Evolutionary conservation across 2,797 vertebrate genomes (phyloP), one percentile per base, ranked within the genome.

Genomic region (Oryzias sinensis): DNA sequence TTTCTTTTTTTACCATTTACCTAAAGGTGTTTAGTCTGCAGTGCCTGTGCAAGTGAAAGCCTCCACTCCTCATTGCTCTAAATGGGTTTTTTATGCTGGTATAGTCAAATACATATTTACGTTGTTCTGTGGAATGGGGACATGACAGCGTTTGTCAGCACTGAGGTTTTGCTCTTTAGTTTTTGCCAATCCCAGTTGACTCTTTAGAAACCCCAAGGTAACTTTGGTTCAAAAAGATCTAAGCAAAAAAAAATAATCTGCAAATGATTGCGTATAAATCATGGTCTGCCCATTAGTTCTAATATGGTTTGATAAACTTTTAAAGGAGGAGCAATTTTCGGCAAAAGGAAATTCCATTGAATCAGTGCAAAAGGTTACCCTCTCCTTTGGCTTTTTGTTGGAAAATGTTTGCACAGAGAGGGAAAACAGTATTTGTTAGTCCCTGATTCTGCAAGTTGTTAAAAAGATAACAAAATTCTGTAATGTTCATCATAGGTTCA

Each of bases 151-250:
- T 62, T 78, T 76, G 70, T 81, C 72, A 69, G 65, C 64, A 54
- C 79, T 81, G 58, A 67, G 73, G 73, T 77, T 56, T 71, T 72
- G 72, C 76, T 78, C 68, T 72, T 69, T 37, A 77, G 72, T 72
- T 80, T 81, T 74, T 59, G 53, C 54, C 82, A 84, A 88, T 90
- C 84, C 72, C 25, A 85, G 72, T 68, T 81, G 77, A 85, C 83
- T 80, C 81, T 88, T 85, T 50, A 80, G 57, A 68, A 65, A 83
- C 79, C 62, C 74, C 81, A 76, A 84, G 67, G 61, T 65, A 74
- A 76, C 71, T 77, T 75, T 56, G 55, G 62, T 67, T 56, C 27
- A 49, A 8, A 65, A 53, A 17, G 56, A 18, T 62, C 37, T 17
- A 59, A 72, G 66, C 69, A 51, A 45, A 65, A 55, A 55, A 51